phyloP scores from a whole-genome alignment of 2,888 invertebrate genomes.

The Latrodectus elegans region DNA sequence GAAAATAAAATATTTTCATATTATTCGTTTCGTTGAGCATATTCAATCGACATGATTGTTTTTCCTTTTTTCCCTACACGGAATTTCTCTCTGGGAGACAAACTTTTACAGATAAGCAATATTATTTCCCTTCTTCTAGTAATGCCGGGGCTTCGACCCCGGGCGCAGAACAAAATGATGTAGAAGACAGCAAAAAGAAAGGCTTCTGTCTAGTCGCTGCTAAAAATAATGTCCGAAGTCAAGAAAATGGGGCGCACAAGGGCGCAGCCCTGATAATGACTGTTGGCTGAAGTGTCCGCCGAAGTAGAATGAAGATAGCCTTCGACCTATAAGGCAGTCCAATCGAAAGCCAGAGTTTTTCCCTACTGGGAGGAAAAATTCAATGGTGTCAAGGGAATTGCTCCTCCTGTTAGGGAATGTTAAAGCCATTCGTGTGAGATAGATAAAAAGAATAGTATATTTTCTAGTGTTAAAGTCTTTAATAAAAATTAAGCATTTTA shows the following conservation, averaged over 20 bases:
- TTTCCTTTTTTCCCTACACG: too few species aligned
- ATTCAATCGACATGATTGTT: too few species aligned
- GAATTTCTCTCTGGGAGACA: neutral
- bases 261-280: constrained; percentile 33
- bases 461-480: constrained; percentile 4
- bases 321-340: constrained; percentile 45
- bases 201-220: constrained; percentile 13
- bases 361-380: neutral
- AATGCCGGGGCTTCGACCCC: neutral
- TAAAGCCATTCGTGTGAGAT: neutral
- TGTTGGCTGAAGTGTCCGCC: constrained; percentile 44
- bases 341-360: constrained; percentile 38
- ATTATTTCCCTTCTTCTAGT: neutral
- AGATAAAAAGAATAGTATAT: neutral
- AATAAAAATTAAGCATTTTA: neutral
- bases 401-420: neutral
- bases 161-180: neutral
- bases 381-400: neutral
- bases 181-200: neutral
- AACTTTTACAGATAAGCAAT: neutral
- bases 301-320: constrained; percentile 52
- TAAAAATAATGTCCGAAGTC: constrained; percentile 30
- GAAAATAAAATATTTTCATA: too few species aligned
- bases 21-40: too few species aligned
- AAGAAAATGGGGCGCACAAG: constrained; percentile 38